Percentiles rank a stretch among this genome's conserved stretches.
Conservation (phyloP, 2,113 vertebrate species). For the Phalacrocorax pelagicus region DNA sequence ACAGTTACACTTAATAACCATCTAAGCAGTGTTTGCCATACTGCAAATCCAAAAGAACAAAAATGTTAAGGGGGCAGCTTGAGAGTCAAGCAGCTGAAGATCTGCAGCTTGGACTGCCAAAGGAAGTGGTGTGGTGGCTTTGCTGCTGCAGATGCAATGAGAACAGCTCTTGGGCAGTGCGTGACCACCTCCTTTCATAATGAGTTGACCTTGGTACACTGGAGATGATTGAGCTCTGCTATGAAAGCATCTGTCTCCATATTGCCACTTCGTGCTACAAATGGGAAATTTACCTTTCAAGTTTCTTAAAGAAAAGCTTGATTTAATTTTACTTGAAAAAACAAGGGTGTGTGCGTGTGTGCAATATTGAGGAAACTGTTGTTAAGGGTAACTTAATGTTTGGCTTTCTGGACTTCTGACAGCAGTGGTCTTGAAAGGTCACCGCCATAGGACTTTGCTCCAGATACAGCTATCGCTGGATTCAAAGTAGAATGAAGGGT, state of each 20-base stretch:
- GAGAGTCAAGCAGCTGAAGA: not conserved
- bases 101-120: not conserved
- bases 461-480: not conserved
- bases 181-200: not conserved
- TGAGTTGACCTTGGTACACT: not conserved
- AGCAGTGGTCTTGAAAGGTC: not conserved
- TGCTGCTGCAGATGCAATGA: fast-evolving
- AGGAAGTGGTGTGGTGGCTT: not conserved
- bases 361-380: not conserved
- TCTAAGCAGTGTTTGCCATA: not conserved
- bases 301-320: not conserved
- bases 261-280: not conserved
- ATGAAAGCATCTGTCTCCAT: not conserved
- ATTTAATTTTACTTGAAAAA: not conserved
- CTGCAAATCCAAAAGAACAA: not conserved
- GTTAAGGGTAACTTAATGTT: not conserved
- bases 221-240: not conserved
- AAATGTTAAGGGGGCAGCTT: not conserved
- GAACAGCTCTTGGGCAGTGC: not conserved
- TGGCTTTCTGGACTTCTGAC: not conserved
- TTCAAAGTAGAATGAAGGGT: not conserved
- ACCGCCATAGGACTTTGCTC: not conserved
- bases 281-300: not conserved
- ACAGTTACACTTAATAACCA: not conserved
- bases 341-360: not conserved